Conservation (phyloP, 2,888 invertebrate genomes). For the Macrophya annulata region DNA sequence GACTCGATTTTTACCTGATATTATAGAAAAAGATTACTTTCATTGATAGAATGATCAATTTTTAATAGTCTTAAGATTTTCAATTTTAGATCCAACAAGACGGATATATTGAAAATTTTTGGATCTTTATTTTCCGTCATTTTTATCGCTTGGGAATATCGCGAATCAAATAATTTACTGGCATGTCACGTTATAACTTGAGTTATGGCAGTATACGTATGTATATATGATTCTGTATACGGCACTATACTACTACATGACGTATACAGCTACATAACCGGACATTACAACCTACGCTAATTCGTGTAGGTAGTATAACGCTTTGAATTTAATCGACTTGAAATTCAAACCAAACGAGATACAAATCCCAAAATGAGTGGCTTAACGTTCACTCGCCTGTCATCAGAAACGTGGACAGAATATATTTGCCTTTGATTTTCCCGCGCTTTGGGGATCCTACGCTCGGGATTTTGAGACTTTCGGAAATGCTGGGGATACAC, state of each 20-base stretch:
- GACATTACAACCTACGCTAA: constrained; percentile 5
- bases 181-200: not conserved
- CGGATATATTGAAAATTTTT: not conserved
- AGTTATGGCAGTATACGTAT: not conserved
- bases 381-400: constrained; percentile 47
- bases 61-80: too few species aligned
- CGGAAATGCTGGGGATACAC: not conserved
- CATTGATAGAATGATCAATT: not conserved
- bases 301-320: not conserved
- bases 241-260: not conserved
- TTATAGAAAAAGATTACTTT: not conserved
- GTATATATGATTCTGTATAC: not conserved
- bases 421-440: constrained; percentile 46
- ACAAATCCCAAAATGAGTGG: constrained; percentile 46
- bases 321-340: not conserved
- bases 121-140: not conserved
- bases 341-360: constrained; percentile 16
- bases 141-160: not conserved
- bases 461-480: constrained; percentile 18
- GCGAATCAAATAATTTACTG: constrained; percentile 6
- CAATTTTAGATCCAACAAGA: too few species aligned
- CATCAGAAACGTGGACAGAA: constrained; percentile 44
- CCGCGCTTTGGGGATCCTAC: constrained; percentile 35
- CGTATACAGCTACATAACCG: not conserved
- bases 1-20: not conserved